Conservation (phyloP, 2,888 invertebrate genomes). For the Brachyopa scutellaris region DNA sequence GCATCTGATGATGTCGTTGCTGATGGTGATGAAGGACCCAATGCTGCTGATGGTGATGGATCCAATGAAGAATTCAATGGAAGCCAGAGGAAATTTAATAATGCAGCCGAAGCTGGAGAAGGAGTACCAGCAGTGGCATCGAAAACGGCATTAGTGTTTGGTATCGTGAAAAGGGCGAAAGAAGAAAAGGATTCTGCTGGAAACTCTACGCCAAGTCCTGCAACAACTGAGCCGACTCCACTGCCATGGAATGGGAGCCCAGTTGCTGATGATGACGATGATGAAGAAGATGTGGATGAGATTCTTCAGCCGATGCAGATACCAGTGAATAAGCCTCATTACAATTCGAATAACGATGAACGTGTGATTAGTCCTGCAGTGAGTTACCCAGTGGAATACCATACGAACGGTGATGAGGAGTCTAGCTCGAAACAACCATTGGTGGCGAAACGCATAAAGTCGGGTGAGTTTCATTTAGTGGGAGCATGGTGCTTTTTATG, state of each 20-base stretch:
- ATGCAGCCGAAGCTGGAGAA: slow-evolving; percentile 65
- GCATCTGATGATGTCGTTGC: slow-evolving; percentile 42
- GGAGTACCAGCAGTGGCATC: slow-evolving; percentile 48
- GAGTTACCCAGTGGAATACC: slow-evolving; percentile 41
- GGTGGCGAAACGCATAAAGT: slow-evolving; percentile 68
- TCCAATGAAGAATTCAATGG: slow-evolving; percentile 59
- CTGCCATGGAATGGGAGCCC: slow-evolving; percentile 17
- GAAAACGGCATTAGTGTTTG: slow-evolving; percentile 47
- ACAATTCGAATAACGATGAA: slow-evolving; percentile 52
- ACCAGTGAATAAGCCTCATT: slow-evolving; percentile 55
- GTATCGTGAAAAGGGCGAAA: slow-evolving; percentile 34
- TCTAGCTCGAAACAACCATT: slow-evolving; percentile 56
- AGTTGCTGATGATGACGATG: slow-evolving; percentile 24
- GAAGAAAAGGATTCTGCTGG: slow-evolving; percentile 38
- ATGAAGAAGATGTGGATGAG: slow-evolving; percentile 62
- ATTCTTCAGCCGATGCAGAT: slow-evolving; percentile 55
- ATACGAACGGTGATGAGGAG: slow-evolving; percentile 32
- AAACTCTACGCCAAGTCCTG: slow-evolving; percentile 39
- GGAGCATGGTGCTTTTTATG: too few relatives aligned
- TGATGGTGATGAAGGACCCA: slow-evolving; percentile 57
- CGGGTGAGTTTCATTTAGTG: slow-evolving; percentile 73
- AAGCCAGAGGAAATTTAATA: slow-evolving; percentile 78
- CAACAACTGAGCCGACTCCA: slow-evolving; percentile 21
- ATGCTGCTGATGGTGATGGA: slow-evolving; percentile 48
- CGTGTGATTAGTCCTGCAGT: slow-evolving; percentile 41